These are phyloP conservation scores for Smittia sp. DNA, from an alignment of 2,888 invertebrate species.

Conservation along the genomic window DNA sequence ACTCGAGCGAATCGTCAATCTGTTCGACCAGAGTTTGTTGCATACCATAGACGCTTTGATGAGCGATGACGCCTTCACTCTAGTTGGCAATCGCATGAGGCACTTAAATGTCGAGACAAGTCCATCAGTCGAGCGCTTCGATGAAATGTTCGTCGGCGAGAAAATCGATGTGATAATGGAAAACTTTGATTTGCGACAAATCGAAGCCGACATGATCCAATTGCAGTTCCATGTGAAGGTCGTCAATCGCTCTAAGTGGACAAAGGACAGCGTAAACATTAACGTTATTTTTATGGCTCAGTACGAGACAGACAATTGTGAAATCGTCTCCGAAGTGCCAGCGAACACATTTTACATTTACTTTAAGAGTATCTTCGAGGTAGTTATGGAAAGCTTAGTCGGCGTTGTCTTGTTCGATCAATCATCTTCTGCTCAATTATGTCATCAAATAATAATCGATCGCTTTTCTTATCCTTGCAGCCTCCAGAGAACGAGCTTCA, in stretches of 20 bases:
- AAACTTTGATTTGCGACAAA: not conserved
- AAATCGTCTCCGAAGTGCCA: not conserved
- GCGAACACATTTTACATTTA: constrained; percentile 19
- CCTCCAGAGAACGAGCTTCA: constrained; percentile 93
- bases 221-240: constrained; percentile 15
- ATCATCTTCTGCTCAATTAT: not conserved
- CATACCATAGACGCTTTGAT: constrained; percentile 5
- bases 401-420: not conserved
- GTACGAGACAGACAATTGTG: constrained; percentile 16
- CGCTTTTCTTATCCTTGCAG: constrained; percentile 61
- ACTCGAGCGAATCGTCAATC: constrained; percentile 19
- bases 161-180: not conserved
- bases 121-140: constrained; percentile 6
- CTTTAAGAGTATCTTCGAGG: constrained; percentile 36
- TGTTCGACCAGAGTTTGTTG: constrained; percentile 21
- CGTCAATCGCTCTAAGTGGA: not conserved
- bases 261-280: not conserved
- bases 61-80: constrained; percentile 25
- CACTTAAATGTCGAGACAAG: not conserved
- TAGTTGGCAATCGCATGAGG: not conserved
- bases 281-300: constrained; percentile 38
- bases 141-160: not conserved
- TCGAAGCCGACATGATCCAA: constrained; percentile 14
- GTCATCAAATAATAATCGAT: too few relatives aligned
- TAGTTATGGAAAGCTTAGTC: not conserved